Evolutionary conservation across 2,113 vertebrate genomes (phyloP).

Genomic region (Riparia riparia): DNA sequence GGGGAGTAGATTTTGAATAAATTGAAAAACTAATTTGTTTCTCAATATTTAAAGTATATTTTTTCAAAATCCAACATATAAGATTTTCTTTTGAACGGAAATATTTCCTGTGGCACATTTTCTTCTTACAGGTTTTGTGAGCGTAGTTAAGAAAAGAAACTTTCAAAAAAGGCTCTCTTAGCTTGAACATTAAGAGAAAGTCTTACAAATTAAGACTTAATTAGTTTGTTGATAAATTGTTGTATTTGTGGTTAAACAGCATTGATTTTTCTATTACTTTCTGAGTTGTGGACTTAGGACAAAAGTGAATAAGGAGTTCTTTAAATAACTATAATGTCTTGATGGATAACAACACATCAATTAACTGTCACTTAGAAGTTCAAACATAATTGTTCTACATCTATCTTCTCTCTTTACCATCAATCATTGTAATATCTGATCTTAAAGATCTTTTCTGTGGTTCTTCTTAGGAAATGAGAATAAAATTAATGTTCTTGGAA

Average conservation of each 20-base stretch:
- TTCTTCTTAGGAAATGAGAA: background rate
- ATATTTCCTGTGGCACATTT: background rate
- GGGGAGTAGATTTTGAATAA: background rate
- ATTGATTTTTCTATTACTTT: background rate
- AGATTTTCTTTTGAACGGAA: background rate
- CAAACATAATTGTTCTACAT: background rate
- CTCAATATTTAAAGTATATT: background rate
- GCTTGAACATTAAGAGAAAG: background rate
- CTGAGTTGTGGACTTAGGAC: background rate
- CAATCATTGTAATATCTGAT: background rate
- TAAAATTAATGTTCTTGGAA: background rate
- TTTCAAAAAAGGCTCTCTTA: background rate
- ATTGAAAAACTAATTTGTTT: background rate
- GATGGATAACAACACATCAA: background rate
- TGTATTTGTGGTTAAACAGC: background rate
- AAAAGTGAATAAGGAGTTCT: background rate
- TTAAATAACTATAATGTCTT: background rate
- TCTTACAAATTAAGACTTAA: background rate
- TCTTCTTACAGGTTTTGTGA: background rate
- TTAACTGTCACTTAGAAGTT: conserved; percentile 25
- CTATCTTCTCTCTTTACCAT: background rate
- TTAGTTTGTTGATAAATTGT: background rate
- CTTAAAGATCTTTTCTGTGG: background rate
- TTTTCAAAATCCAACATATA: background rate
- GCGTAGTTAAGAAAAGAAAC: background rate